Evolutionary conservation across 2,888 invertebrate species (phyloP), one percentile per base, ranked within the genome.

Genomic region (Chaetogeoica ovagalla): DNA sequence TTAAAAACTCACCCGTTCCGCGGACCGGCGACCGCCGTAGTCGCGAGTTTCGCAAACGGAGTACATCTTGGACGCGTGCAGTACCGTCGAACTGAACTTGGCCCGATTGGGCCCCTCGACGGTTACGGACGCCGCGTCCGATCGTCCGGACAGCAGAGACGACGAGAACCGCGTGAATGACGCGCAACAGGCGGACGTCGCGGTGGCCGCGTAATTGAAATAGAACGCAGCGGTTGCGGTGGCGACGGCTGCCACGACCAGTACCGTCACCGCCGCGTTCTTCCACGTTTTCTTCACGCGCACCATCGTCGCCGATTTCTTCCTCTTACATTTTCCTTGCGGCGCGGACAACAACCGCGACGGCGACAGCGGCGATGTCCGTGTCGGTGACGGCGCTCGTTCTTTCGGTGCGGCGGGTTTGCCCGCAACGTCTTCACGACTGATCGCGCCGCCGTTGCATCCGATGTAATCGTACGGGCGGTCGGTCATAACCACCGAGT

Each of bases 61-160:
- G 66, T 75, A 75, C 75, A 66, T 11, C 23, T 66, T 75, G 81
- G 88, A 87, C 23, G 92, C 89, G 85, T 90, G 90, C 86, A 90
- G 89, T 68, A 93, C 86, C 0, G 92, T 92, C 83, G 93, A 90
- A 1, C 90, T 89, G 83, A 94, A 86, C 83, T 92, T 87, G 62
- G 93, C 94, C 82, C 95, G 87, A 86, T 95, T 94, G 9, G 94
- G 91, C 84, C n/a, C n/a, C n/a, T 92, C 72, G 60, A 43, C 2
- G 4, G 43, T 9, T 6, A 7, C 43, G 43, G 43, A 3, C 8
- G 43, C 43, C 8, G 43, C 43, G 7, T 7, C 43, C 8, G 43
- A 30, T 4, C 43, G 43, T 9, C 43, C 8, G 8, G 43, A 43
- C 43, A 7, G 43, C 43, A 7, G 43, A 30, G 37, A 57, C 37